Percentiles rank a stretch among this genome's conserved stretches.
phyloP scores from a whole-genome alignment of 1,140 invertebrate species.

The honey bee (Apis mellifera) region Amel_HAv3.1 CM009936.2:3049001-3049500 shows the following conservation, averaged over 20 bases:
- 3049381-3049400: neutral
- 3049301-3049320: neutral
- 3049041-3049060: conserved; percentile 59
- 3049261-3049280: too few species aligned
- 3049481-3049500: too few species aligned
- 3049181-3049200: too few species aligned
- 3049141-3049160: too few species aligned
- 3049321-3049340: neutral
- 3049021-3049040: conserved; percentile 51
- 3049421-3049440: neutral
- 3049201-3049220: too few species aligned
- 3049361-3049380: neutral
- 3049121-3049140: neutral
- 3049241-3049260: too few species aligned
- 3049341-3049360: neutral
- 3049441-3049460: too few species aligned
- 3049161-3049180: too few species aligned
- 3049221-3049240: too few species aligned
- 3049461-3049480: too few species aligned
- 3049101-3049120: conserved; percentile 55
- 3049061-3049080: conserved; percentile 57
- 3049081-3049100: conserved; percentile 47
- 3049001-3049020: conserved; percentile 61
- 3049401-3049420: neutral
- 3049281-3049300: neutral